Conservation (phyloP, 2,888 invertebrate species). For the Macrosiphum euphorbiae region DNA sequence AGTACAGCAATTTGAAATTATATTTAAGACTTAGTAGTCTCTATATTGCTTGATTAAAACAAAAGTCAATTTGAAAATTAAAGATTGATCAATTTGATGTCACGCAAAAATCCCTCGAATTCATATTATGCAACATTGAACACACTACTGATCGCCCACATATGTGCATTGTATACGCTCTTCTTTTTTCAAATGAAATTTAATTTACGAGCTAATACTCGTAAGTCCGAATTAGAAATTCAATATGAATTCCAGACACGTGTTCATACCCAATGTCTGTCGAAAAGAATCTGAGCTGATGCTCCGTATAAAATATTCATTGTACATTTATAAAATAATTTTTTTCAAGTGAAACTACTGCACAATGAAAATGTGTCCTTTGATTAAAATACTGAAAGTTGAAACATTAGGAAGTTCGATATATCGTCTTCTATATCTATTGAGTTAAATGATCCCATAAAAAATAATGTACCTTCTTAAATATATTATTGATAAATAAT, state of each 20-base stretch:
- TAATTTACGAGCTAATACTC: background rate
- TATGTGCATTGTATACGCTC: background rate
- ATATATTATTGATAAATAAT: background rate
- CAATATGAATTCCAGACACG: background rate
- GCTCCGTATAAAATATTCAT: background rate
- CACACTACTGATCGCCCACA: no score
- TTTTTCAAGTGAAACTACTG: background rate
- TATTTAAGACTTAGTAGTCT: no score
- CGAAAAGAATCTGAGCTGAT: background rate
- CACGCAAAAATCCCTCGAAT: no score
- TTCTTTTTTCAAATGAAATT: background rate
- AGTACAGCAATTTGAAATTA: no score
- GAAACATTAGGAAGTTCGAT: background rate
- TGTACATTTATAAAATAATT: background rate
- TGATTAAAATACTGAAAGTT: background rate
- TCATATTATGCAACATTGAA: no score
- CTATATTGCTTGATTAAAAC: no score
- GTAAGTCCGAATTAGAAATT: background rate
- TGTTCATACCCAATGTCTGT: background rate
- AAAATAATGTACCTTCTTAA: conserved; percentile 11
- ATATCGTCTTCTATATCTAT: background rate
- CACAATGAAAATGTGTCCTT: background rate
- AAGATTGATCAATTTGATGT: no score
- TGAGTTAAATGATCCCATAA: background rate
- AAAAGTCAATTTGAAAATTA: no score